Evolutionary conservation across 2,797 vertebrate genomes (phyloP).

Genomic region (Halcyon smyrnensis): DNA sequence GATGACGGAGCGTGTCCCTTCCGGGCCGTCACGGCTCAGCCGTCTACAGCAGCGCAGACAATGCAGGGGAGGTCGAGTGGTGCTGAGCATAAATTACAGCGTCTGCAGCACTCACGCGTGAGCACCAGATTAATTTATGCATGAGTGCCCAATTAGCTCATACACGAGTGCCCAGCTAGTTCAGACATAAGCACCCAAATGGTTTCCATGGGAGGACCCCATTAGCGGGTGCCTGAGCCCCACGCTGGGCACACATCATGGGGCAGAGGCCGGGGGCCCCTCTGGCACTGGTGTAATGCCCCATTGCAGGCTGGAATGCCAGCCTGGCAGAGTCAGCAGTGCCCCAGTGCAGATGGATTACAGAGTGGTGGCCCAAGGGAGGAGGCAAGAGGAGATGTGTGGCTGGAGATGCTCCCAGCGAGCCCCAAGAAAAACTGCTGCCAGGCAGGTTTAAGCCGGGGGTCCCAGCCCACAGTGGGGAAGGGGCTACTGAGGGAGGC

Average conservation of each 20-base stretch:
- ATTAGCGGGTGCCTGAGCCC: neutral
- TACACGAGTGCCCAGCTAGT: neutral
- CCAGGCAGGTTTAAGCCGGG: fast-evolving
- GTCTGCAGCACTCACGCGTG: neutral
- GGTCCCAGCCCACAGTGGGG: neutral
- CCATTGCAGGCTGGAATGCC: fast-evolving
- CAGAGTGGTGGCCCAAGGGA: neutral
- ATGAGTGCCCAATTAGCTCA: neutral
- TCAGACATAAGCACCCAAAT: neutral
- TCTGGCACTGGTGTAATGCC: neutral
- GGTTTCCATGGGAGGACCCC: fast-evolving
- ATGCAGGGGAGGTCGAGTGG: neutral
- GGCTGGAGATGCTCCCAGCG: neutral
- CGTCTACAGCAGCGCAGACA: neutral
- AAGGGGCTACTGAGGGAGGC: too few species aligned
- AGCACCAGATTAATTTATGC: neutral
- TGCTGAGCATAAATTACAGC: neutral
- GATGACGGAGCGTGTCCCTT: fast-evolving
- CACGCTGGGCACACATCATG: fast-evolving
- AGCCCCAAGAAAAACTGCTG: neutral
- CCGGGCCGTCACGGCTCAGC: neutral
- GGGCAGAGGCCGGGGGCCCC: neutral
- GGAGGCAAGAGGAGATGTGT: neutral
- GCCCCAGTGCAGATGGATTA: fast-evolving
- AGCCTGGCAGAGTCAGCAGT: neutral